Evolutionary conservation across 2,888 invertebrate genomes (phyloP), one percentile per base, ranked within the genome.

Genomic region (Ophion slaviceki): DNA sequence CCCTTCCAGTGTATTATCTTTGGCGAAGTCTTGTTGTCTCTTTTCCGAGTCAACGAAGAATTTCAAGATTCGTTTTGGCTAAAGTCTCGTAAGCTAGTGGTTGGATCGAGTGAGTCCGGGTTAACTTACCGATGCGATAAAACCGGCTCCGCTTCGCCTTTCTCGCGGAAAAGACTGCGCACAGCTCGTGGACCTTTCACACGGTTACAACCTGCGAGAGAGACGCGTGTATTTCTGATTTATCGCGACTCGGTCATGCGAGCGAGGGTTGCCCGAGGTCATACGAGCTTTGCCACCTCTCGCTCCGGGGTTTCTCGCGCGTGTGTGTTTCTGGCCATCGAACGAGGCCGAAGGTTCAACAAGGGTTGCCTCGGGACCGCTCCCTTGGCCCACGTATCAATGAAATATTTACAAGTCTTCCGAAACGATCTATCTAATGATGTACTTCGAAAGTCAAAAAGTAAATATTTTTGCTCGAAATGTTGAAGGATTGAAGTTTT

Each of bases 221-320:
- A 74, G 59, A 61, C 36, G 28, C 10, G 57, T 64, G 71, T 64
- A 72, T 80, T 76, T 67, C 67, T 72, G 80, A 80, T 86, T 77
- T 80, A 86, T 77, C 80, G 80, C 47, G 80, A 83, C 77, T 80
- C 86, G 86, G 77, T 86, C 82, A 70, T 68, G 77, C 72, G 68
- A 64, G 47, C 71, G 77, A 76, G 87, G 88, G 86, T 91, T 90
- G 89, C 40, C 88, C 88, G 89, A 90, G 90, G 89, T 90, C 90
- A 57, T 67, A 77, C 7, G 57, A 53, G 53, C 77, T 59, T 59
- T 17, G 67, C 53, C 40, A 62, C 59, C 11, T 6, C 40, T 40
- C 67, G 64, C n/a, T 20, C 47, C 57, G 32, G 64, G 64, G 68
- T 77, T 81, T 66, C 59, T 71, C 67, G 3, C 40, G 40, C 40